Conservation (phyloP, 37 sponge, comb jelly and placozoan genomes). For the Aphrocallistes beatrix region DNA sequence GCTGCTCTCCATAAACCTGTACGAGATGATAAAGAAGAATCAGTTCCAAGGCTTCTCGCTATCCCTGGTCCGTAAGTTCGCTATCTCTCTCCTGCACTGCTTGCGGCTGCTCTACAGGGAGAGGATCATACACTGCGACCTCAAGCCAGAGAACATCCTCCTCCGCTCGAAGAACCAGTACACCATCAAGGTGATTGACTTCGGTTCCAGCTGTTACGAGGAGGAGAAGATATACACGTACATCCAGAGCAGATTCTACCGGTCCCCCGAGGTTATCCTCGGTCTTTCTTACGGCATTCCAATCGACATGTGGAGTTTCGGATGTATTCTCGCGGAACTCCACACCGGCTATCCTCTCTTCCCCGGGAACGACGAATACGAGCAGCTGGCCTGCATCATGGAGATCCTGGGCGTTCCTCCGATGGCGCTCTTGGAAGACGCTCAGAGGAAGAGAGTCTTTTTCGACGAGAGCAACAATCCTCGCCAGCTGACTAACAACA, state of each 20-base stretch:
- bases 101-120: slow-evolving; percentile 79
- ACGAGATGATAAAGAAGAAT: slow-evolving; percentile 99
- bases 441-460: slow-evolving; percentile 70
- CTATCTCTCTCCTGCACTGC: slow-evolving; percentile 90
- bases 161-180: slow-evolving; percentile 49
- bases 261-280: slow-evolving; percentile 80
- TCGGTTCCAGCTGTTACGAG: slow-evolving; percentile 88
- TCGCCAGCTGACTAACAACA: slow-evolving; percentile 38
- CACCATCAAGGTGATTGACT: slow-evolving; percentile 76
- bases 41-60: slow-evolving; percentile 96
- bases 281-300: slow-evolving; percentile 75
- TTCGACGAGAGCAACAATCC: slow-evolving; percentile 42
- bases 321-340: slow-evolving; percentile 76
- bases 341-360: slow-evolving; percentile 84
- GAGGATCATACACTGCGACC: slow-evolving; percentile 95
- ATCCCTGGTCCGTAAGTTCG: slow-evolving; percentile 92
- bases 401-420: slow-evolving; percentile 59
- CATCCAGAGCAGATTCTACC: slow-evolving; percentile 80
- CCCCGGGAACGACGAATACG: slow-evolving; percentile 82
- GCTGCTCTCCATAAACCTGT: slow-evolving; percentile 92
- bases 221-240: slow-evolving; percentile 76
- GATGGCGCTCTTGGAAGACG: slow-evolving; percentile 44
- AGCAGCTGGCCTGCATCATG: slow-evolving; percentile 82
- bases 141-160: slow-evolving; percentile 90
- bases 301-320: slow-evolving; percentile 86